Evolutionary conservation across 1,140 invertebrate genomes (phyloP).

Genomic region (Leptopilina clavipes): DNA sequence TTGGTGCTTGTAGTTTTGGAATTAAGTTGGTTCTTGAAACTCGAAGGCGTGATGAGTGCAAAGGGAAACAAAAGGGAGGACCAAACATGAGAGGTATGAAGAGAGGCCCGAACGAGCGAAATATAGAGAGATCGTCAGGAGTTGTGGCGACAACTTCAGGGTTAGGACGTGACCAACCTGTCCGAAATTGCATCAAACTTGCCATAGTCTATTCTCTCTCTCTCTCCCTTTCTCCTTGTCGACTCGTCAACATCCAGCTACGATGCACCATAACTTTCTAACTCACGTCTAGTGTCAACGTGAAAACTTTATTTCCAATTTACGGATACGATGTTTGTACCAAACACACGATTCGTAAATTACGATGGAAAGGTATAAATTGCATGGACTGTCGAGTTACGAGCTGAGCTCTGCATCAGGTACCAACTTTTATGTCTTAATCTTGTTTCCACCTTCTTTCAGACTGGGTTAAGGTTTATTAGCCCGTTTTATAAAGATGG

Average conservation of each 20-base stretch:
- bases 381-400: constrained; percentile 18
- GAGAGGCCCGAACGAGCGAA: background rate
- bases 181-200: constrained; percentile 54
- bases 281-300: constrained; percentile 27
- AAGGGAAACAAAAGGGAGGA: constrained; percentile 25
- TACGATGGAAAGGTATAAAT: background rate
- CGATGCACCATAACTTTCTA: constrained; percentile 32
- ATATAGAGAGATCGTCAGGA: constrained; percentile 4
- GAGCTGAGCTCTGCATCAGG: constrained; percentile 29
- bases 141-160: constrained; percentile 43
- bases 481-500: background rate
- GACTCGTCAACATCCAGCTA: constrained; percentile 42
- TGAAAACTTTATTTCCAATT: constrained; percentile 27
- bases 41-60: constrained; percentile 38
- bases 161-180: constrained; percentile 52
- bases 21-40: constrained; percentile 50
- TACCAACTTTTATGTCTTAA: constrained; percentile 24
- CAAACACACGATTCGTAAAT: constrained; percentile 28
- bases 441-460: constrained; percentile 18
- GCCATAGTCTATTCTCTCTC: constrained; percentile 41
- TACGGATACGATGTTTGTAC: constrained; percentile 13
- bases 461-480: background rate
- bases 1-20: constrained; percentile 47
- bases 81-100: constrained; percentile 37
- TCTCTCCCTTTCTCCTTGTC: background rate